Conservation (phyloP, 2,888 invertebrate genomes). For the Fragum whitleyi region DNA sequence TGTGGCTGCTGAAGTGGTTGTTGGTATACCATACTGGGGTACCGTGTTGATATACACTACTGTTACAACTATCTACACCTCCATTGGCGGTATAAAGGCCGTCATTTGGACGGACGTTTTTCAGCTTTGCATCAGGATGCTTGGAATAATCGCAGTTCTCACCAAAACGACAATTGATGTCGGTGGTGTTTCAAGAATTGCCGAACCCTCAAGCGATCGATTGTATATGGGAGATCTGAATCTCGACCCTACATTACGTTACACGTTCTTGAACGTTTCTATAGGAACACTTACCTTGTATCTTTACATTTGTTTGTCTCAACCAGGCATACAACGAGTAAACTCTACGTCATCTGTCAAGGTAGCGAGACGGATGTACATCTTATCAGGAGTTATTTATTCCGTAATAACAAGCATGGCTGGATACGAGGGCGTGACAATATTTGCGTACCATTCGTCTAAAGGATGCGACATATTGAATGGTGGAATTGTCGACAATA, state of each 20-base stretch:
- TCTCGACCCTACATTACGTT: conserved; percentile 43
- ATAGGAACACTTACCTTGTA: conserved; percentile 32
- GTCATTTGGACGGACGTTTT: conserved; percentile 52
- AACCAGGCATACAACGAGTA: conserved; percentile 48
- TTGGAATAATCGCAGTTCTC: conserved; percentile 40
- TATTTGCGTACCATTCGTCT: conserved; percentile 47
- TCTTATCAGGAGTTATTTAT: conserved; percentile 30
- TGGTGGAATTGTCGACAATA: conserved; percentile 30
- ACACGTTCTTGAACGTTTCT: conserved; percentile 34
- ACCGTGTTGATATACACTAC: conserved; percentile 40
- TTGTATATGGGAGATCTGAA: conserved; percentile 22
- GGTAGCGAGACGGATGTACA: conserved; percentile 19
- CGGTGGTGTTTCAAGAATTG: conserved; percentile 18
- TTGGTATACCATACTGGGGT: conserved; percentile 44
- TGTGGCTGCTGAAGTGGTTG: conserved; percentile 34
- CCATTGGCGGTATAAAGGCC: conserved; percentile 48
- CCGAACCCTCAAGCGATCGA: conserved; percentile 1
- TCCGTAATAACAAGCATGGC: conserved; percentile 3
- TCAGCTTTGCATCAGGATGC: conserved; percentile 42
- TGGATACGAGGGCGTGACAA: conserved; percentile 36
- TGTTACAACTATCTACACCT: conserved; percentile 46
- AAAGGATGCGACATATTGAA: conserved; percentile 45
- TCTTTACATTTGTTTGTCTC: conserved; percentile 31
- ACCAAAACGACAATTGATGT: conserved; percentile 29
- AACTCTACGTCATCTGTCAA: conserved; percentile 27